Base-by-base conservation (phyloP, 2,888 invertebrate genomes). In the Exephanes ischioxanthus region DNA sequence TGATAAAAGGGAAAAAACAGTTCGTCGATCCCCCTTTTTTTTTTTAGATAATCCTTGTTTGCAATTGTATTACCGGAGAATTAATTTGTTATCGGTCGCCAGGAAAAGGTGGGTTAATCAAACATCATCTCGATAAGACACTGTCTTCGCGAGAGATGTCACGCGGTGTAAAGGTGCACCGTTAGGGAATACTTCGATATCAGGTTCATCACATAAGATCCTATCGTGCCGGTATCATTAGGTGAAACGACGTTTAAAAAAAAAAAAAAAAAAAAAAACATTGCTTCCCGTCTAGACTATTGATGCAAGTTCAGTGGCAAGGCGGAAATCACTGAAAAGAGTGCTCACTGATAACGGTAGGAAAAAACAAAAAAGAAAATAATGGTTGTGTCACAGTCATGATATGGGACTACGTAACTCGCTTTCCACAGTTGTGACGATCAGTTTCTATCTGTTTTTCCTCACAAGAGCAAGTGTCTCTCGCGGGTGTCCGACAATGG, bases 401-500 rank as follows among this genome's bases (percentile, higher is more conserved):
- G 53, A 66, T 51, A 33, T 37, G 37, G 45, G 1, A 4, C 14
- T 48, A 14, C 6, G 48, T 26, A 33, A 51, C 37, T 30, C n/a
- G n/a, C 30, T 55, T 51, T 6, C 53, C 14, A 37, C 5, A 45
- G 33, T 37, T 19, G 19, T 30, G 26, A 1, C 11, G 55, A 41
- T 51, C 41, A 53, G 63, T 81, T 19, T 16, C 68, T 5, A 4
- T 51, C 37, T 5, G 11, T 41, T 76, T 41, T 19, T 71, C 41
- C n/a, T 61, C 41, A 19, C 58, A 30, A 63, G 51, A 78, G 30
- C 75, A 75, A 72, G 77, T 61, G 77, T 45, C 22, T 76, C 11
- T 41, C 48, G 6, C n/a, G 41, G 58, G 37, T 37, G 30, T 37
- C 51, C n/a, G 58, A 83, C 19, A 58, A 78, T 77, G 77, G 71